A percentile compares a stretch with the other conserved stretches of the same genome.
Conservation (phyloP, 2,797 vertebrate genomes). For the Harpagifer antarcticus region DNA sequence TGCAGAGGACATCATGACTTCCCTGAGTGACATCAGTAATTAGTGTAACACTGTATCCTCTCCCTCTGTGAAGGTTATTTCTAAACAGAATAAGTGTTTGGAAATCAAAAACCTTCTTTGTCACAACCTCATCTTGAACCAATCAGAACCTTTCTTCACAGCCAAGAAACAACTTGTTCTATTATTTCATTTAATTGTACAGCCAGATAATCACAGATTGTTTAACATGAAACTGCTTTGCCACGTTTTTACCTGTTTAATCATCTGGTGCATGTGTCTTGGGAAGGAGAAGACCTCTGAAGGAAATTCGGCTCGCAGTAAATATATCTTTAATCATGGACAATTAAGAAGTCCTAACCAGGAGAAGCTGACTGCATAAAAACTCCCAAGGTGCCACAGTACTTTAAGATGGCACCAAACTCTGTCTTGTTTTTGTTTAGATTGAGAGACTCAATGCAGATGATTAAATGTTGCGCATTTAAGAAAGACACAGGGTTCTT, state of each 20-base stretch:
- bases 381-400: neutral
- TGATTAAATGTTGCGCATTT: neutral
- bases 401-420: neutral
- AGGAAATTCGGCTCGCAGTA: no score
- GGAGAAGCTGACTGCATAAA: neutral
- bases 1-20: constrained; percentile 51
- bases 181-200: constrained; percentile 1
- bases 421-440: neutral
- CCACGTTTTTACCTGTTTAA: no score
- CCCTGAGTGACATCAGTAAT: constrained; percentile 65
- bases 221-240: no score
- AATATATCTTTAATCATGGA: no score
- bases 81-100: constrained; percentile 48
- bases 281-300: no score
- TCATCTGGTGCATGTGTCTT: no score
- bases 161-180: constrained; percentile 15
- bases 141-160: constrained; percentile 16
- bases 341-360: no score
- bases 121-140: constrained; percentile 25
- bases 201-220: neutral
- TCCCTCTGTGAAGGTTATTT: constrained; percentile 64
- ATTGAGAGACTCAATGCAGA: neutral
- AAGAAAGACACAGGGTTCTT: constrained; percentile 4
- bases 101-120: constrained; percentile 33
- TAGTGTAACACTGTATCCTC: constrained; percentile 56